A percentile compares a stretch with the other conserved stretches of the same genome.
Evolutionary conservation across 2,888 invertebrate species (phyloP).

Genomic region (Eupeodes latifasciatus): DNA sequence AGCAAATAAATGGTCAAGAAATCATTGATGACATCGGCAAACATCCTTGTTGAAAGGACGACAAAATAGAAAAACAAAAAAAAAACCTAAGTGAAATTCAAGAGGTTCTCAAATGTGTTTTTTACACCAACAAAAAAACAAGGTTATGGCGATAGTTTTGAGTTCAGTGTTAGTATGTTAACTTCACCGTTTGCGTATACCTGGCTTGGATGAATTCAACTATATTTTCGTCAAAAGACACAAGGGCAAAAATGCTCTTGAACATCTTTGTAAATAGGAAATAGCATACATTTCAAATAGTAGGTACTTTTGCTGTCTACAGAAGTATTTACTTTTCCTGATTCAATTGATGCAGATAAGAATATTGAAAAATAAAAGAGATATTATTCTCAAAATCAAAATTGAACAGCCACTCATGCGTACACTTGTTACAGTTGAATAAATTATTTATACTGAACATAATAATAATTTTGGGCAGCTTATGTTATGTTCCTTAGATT

Average conservation of each 20-base stretch:
- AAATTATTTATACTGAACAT: too few relatives aligned
- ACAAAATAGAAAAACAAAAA: not conserved
- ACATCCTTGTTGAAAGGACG: conserved; percentile 56
- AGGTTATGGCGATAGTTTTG: conserved; percentile 2
- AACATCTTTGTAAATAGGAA: not conserved
- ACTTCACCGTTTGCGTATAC: conserved; percentile 25
- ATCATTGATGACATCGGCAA: conserved; percentile 46
- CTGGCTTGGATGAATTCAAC: conserved; percentile 9
- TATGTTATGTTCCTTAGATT: too few relatives aligned
- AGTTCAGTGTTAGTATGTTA: not conserved
- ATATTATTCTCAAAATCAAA: not conserved
- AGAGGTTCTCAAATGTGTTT: conserved; percentile 52
- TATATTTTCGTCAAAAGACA: not conserved
- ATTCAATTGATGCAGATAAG: not conserved
- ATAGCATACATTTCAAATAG: not conserved
- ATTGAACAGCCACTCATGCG: too few relatives aligned
- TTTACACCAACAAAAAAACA: conserved; percentile 38
- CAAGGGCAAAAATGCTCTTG: not conserved
- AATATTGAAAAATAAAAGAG: not conserved
- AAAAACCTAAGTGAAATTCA: conserved; percentile 11
- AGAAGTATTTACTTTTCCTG: not conserved
- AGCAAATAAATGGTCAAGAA: conserved; percentile 45
- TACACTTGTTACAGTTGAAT: too few relatives aligned
- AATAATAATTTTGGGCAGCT: too few relatives aligned
- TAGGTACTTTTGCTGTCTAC: not conserved